A percentile compares a stretch with the other conserved stretches of the same genome.
Conservation (phyloP, 2,797 vertebrate genomes). For the Meda fulgida region DNA sequence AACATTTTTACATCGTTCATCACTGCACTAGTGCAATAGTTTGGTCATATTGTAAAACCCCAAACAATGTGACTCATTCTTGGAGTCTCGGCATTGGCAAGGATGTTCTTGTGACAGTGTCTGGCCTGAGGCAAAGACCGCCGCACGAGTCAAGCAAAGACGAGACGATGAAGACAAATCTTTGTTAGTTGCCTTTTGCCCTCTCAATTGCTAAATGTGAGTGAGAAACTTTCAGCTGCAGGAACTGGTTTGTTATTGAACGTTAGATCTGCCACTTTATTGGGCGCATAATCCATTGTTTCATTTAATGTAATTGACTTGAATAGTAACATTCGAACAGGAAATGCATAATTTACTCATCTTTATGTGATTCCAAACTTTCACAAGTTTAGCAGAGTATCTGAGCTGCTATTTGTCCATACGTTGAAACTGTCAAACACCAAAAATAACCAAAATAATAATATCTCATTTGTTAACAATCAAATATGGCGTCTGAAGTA, state of each 20-base stretch:
- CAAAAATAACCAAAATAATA: background rate
- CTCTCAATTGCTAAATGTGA: conserved; percentile 27
- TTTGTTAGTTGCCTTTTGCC: conserved; percentile 67
- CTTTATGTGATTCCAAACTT: background rate
- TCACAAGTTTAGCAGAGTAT: background rate
- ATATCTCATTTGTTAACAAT: background rate
- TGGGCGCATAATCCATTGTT: background rate
- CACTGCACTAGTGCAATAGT: background rate
- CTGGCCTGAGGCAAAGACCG: conserved; percentile 64
- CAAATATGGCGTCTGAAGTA: background rate
- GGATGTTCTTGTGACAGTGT: conserved; percentile 69
- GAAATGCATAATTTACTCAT: background rate
- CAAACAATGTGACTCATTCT: conserved; percentile 74
- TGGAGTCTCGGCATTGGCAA: conserved; percentile 60
- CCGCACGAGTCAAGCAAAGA: conserved; percentile 51
- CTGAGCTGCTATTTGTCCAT: background rate
- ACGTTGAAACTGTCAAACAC: too few species aligned
- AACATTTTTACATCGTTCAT: conserved; percentile 6
- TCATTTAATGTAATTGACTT: background rate
- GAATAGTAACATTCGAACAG: background rate
- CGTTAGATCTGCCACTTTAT: background rate
- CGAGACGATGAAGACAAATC: conserved; percentile 59
- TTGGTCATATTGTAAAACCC: conserved; percentile 44
- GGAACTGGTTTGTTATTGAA: conserved; percentile 64
- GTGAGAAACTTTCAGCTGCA: conserved; percentile 49